These are phyloP conservation scores for Caenorhabditis sp. DNA, from an alignment of 2,888 invertebrate species.

Conservation along the genomic window DNA sequence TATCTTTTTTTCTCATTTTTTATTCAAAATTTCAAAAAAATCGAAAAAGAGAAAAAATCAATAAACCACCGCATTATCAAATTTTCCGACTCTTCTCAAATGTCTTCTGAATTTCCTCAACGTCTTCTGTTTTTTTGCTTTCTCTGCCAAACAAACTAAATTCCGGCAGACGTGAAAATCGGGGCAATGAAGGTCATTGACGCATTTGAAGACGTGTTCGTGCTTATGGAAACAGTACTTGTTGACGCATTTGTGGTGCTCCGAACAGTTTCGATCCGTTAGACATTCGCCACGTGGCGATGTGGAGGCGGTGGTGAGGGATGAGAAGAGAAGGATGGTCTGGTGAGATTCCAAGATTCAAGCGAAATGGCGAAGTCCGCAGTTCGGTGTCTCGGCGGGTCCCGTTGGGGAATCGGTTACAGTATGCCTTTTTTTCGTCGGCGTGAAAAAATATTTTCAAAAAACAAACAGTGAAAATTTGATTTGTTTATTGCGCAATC, in stretches of 20 bases:
- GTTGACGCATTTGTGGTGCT: constrained; percentile 47
- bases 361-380: too few relatives aligned
- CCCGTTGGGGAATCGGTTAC: too few relatives aligned
- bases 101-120: background rate
- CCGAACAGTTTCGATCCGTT: constrained; percentile 40
- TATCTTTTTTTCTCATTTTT: background rate
- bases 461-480: too few relatives aligned
- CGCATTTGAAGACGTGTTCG: constrained; percentile 51
- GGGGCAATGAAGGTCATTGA: constrained; percentile 34
- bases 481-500: too few relatives aligned
- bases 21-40: background rate
- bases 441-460: too few relatives aligned
- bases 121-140: too few relatives aligned
- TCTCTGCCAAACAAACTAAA: constrained; percentile 48
- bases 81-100: background rate
- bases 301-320: background rate
- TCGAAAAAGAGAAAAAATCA: background rate
- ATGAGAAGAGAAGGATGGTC: constrained; percentile 10
- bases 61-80: background rate
- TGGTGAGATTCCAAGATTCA: too few relatives aligned
- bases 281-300: constrained; percentile 37
- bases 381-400: too few relatives aligned
- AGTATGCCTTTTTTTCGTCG: too few relatives aligned
- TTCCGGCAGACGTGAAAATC: constrained; percentile 48
- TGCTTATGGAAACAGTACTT: constrained; percentile 37